Base-by-base conservation (phyloP, 2,797 vertebrate species). In the Sebastes matsubarae region DNA sequence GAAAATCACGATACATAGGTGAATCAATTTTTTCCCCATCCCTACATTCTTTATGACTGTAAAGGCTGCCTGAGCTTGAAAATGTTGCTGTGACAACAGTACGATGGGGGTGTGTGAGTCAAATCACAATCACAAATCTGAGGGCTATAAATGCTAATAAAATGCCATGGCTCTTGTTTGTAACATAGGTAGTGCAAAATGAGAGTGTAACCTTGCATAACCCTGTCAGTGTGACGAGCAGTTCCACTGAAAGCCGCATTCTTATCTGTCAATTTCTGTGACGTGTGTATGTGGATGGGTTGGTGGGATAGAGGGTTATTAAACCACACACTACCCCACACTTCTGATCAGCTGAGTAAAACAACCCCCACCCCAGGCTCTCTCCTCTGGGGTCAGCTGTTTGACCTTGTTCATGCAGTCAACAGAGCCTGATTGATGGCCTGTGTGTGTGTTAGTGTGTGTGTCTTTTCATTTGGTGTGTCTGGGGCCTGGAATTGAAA, bases 331-430 rank as follows among this genome's bases (percentile, higher is more conserved):
- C 24, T 54, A n/a, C 50, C 46, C 24, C 13, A 5, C 61, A 52
- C 38, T 18, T 54, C 32, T n/a, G 55, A 79, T 85, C 86, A 87
- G 78, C 79, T 83, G 88, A 85, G 70, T 70, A 65, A 81, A 79
- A 77, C 75, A 75, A 77, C 59, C 76, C 80, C 68, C 60, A 42
- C 52, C 42, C 8, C 4, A 34, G 68, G 36, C 68, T 63, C 36
- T 64, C 32, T 60, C 22, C 54, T 68, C 36, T 72, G 55, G 61
- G 82, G 77, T 84, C 83, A 84, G 88, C 77, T 83, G 80, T 25
- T 25, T 83, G 80, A 88, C 85, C 82, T 84, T 86, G 81, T 83
- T 72, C 29, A 70, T 64, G 67, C 64, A 70, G 80, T 77, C 76
- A 81, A 63, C 71, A 71, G 65, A 82, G 59, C 78, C 69, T 79